Evolutionary conservation across 1,140 invertebrate genomes (phyloP).

Genomic region (Atta colombica): DNA sequence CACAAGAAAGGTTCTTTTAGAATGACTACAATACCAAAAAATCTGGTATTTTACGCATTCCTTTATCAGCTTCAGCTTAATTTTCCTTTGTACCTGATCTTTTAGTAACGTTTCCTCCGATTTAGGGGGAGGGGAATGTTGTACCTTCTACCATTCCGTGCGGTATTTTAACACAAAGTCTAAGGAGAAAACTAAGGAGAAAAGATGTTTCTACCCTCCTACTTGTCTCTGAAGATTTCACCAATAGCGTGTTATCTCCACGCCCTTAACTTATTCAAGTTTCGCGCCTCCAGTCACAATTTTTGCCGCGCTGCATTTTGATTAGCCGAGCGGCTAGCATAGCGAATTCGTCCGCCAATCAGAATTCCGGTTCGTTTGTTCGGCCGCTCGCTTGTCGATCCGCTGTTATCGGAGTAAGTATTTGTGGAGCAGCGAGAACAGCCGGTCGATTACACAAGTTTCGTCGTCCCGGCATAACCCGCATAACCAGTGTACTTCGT

Average conservation of each 20-base stretch:
- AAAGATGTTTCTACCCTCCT: background rate
- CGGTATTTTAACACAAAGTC: no score
- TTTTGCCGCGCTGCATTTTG: conserved; percentile 35
- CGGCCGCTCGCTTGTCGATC: conserved; percentile 4
- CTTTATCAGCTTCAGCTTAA: no score
- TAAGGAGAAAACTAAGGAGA: background rate
- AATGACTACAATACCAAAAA: no score
- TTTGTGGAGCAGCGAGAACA: conserved; percentile 15
- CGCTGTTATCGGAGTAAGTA: conserved; percentile 46
- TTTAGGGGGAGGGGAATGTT: no score
- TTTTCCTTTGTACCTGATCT: no score
- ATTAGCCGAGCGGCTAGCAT: conserved; percentile 40
- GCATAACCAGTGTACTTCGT: conserved; percentile 4
- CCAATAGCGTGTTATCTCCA: background rate
- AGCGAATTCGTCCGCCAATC: conserved; percentile 24
- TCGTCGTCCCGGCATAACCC: background rate
- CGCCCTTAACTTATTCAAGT: background rate
- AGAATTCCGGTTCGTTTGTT: background rate
- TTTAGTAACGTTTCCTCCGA: no score
- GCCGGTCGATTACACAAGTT: conserved; percentile 38
- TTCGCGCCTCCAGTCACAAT: background rate
- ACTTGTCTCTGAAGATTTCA: background rate
- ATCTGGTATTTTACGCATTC: no score
- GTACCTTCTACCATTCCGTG: no score
- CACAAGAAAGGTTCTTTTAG: no score